Base-by-base conservation (phyloP, 2,113 vertebrate species). In the Hypocryptadius cinnamomeus region DNA sequence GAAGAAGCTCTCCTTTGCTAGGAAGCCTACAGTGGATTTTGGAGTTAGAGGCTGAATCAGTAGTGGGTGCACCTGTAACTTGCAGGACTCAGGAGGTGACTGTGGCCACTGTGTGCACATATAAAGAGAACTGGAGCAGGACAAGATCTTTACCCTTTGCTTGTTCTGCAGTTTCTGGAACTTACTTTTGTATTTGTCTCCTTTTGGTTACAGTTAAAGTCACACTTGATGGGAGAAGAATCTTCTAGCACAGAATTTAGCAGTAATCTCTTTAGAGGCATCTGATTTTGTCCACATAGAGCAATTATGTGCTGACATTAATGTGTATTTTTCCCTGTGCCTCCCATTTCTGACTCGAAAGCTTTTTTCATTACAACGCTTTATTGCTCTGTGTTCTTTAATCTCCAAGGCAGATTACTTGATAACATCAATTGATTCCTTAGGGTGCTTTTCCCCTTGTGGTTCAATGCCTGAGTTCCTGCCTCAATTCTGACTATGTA, bases 361-460 rank as follows among this genome's bases (percentile, higher is more conserved):
- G 78, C 71, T 90, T 82, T 85, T 94, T 92, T 92, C 80, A 85
- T 79, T 92, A 73, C 63, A 59, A 50, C 50, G 51, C 28, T 60
- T 87, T 83, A 93, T 90, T 95, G 76, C 64, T 91, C 47, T 91
- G 68, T 82, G 76, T 91, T 94, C 68, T 91, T 91, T 85, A 91
- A 85, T 94, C 81, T 92, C 74, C 44, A 70, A 93, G 50, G 87
- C 78, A 93, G 92, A 93, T 96, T 91, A 93, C 81, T 87, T 89
- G 76, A 70, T 91, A 92, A 40, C 71, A 66, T 47, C 68, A 87
- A 89, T 85, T 93, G 91, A 94, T 92, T 95, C 94, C 93, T 92
- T 63, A 66, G 89, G 92, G 91, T 93, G 71, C 54, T 87, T 89
- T 92, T 85, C 50, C 92, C 57, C 76, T 79, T 37, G 84, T 65